phyloP scores from a whole-genome alignment of 2,797 vertebrate species.

The Lates japonicus region DNA sequence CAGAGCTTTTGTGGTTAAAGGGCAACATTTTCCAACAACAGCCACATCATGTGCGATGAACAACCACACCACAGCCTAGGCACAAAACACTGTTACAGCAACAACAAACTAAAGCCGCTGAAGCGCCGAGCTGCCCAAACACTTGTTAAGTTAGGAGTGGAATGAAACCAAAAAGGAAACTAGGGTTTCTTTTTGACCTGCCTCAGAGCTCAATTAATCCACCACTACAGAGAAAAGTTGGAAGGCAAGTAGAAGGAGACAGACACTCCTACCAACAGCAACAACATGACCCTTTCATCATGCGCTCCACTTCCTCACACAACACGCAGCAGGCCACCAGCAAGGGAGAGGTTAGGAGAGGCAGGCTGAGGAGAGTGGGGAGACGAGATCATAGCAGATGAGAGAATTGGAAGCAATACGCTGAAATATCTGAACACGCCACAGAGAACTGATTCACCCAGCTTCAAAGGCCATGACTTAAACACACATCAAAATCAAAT shows the following conservation, averaged over 20 bases:
- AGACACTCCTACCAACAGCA: slow-evolving; percentile 44
- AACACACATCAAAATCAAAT: neutral
- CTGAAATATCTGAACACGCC: slow-evolving; percentile 16
- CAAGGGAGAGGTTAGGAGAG: slow-evolving; percentile 29
- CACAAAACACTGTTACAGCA: slow-evolving; percentile 5
- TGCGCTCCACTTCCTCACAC: slow-evolving; percentile 42
- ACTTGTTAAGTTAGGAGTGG: slow-evolving; percentile 10
- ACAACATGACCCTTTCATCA: slow-evolving; percentile 55
- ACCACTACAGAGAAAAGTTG: slow-evolving; percentile 39
- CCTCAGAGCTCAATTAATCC: slow-evolving; percentile 56
- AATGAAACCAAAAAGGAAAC: slow-evolving; percentile 40
- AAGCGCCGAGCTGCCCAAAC: slow-evolving; percentile 14
- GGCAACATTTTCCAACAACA: slow-evolving; percentile 46
- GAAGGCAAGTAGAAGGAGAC: slow-evolving; percentile 20
- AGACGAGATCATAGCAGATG: slow-evolving; percentile 12
- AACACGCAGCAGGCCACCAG: slow-evolving; percentile 47
- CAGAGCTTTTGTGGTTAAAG: slow-evolving; percentile 47
- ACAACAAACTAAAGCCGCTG: slow-evolving; percentile 26
- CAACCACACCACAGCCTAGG: slow-evolving; percentile 2
- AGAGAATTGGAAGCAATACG: slow-evolving; percentile 26
- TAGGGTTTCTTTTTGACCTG: slow-evolving; percentile 24
- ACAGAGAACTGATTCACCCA: slow-evolving; percentile 23
- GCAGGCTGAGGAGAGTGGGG: slow-evolving; percentile 17
- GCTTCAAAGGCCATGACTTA: slow-evolving; percentile 16
- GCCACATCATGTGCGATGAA: slow-evolving; percentile 30